These are phyloP conservation scores for Drymonia ruficornis DNA, from an alignment of 2,888 invertebrate species.

Conservation along the genomic window DNA sequence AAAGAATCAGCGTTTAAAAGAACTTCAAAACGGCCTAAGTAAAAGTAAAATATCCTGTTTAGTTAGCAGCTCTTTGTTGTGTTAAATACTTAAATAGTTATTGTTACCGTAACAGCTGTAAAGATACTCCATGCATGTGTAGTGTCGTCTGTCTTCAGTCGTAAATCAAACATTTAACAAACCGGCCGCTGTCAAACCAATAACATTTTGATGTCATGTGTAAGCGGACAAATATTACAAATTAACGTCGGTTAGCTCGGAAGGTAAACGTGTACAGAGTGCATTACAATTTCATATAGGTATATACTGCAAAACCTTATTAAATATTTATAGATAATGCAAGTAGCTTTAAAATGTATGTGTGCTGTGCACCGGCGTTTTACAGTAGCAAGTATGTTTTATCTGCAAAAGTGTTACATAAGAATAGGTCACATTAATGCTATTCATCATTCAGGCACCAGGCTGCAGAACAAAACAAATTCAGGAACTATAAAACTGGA, in stretches of 20 bases:
- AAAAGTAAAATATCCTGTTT: too few species aligned
- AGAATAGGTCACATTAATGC: background rate
- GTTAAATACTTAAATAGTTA: slow-evolving; percentile 31
- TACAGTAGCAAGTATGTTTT: background rate
- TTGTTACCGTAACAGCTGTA: slow-evolving; percentile 46
- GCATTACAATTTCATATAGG: slow-evolving; percentile 19
- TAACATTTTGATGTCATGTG: slow-evolving; percentile 61
- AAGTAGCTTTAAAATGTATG: background rate
- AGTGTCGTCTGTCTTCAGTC: slow-evolving; percentile 52
- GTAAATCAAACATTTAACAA: slow-evolving; percentile 74
- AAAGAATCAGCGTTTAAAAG: too few species aligned
- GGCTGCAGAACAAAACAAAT: background rate
- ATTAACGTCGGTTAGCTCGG: slow-evolving; percentile 37
- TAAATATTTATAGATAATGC: background rate
- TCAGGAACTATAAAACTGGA: slow-evolving; percentile 1
- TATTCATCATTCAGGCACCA: background rate
- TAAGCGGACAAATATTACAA: slow-evolving; percentile 46
- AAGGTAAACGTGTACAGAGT: slow-evolving; percentile 24
- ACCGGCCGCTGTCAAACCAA: slow-evolving; percentile 63
- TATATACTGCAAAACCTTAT: slow-evolving; percentile 14
- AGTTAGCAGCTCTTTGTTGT: slow-evolving; percentile 13
- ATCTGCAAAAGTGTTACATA: too few species aligned
- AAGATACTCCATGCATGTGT: slow-evolving; percentile 38
- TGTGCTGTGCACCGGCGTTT: background rate
- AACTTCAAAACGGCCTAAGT: too few species aligned